Base-by-base conservation (phyloP, 2,113 vertebrate genomes). In the Dolichallabes microphthalmus region DNA sequence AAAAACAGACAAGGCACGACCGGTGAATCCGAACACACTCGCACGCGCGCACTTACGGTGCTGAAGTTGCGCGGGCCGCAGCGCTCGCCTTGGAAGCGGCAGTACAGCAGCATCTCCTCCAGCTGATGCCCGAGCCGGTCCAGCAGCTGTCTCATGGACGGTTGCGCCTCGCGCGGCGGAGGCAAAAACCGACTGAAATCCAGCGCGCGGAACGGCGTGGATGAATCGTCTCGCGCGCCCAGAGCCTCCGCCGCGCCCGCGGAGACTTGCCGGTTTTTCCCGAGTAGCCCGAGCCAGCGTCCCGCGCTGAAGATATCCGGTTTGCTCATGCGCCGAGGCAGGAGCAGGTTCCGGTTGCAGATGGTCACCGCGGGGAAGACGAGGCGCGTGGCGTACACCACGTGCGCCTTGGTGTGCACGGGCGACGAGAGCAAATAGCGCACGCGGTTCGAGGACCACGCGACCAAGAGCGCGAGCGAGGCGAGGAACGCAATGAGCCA, bases 171-270 rank as follows among this genome's bases (percentile, higher is more conserved):
- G 77, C 92, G 92, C 6, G 94, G 93, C 80, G 95, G 95, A 2
- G 95, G 95, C 1, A 96, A 92, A 88, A 95, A 96, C 93, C 95
- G 95, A 77, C 94, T 94, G 83, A 96, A 96, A 91, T 96, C 94
- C 88, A 95, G 79, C 32, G 96, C 94, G 78, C 94, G 93, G 11
- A 94, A 93, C 3, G 96, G 90, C 2, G 94, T 93, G 4, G 93
- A 88, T 20, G 76, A 20, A 39, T 79, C 76, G 30, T 30, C 76
- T 10, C 76, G 30, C 55, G 76, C 55, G 53, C 82, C 69, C 68
- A 96, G 90, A 78, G 94, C 92, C 45, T 95, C 95, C 32, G 91
- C 90, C 0, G 93, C 93, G 0, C 87, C 93, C 2, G 94, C 90
- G 4, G 92, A 90, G 8, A 95, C 88, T 86, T 94, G 93, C 92